Evolutionary conservation across 2,797 vertebrate genomes (phyloP), one percentile per base, ranked within the genome.

Genomic region (Gallinago stenura): DNA sequence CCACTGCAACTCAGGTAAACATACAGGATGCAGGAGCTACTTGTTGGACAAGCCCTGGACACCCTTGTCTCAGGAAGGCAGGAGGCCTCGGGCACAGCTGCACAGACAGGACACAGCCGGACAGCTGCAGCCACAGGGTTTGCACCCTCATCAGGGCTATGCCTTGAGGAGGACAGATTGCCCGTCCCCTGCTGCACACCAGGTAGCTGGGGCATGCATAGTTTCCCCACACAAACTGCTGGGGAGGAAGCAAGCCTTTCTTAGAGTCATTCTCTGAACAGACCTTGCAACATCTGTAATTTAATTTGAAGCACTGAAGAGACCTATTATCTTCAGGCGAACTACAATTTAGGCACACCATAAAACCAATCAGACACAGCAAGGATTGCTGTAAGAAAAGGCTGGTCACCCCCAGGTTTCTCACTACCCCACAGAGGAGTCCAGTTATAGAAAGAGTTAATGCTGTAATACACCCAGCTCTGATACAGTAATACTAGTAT

Each of bases 201-300:
- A 2, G 56, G 91, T 8, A 51, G 31, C 33, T 69, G 68, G 26
- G 20, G 39, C 73, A 66, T 41, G 17, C 2, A 1, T 1, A 15
- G 45, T 45, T 88, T 43, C 70, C 54, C 60, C 6, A 4, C 8
- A 24, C 13, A 20, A 71, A 41, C 37, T 69, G 71, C 81, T 1
- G 7, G 60, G 60, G 20, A 83, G 22, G 69, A 79, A 84, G n/a
- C 45, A 85, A 30, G n/a, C 64, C 54, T 75, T 35, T 86, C 73
- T 61, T 65, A 6, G 21, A 93, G 70, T 0, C 26, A 0, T 70
- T 72, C 83, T 84, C 93, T 22, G 56, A 96, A 83, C 89, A 95
- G 96, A 90, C 66, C 86, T 79, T 50, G 41, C 91, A 96, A 94
- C 93, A 93, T 91, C 91, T 84, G 89, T 93, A 95, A 96, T 95